Base-by-base conservation (phyloP, 2,888 invertebrate genomes). In the Suillia variegata region DNA sequence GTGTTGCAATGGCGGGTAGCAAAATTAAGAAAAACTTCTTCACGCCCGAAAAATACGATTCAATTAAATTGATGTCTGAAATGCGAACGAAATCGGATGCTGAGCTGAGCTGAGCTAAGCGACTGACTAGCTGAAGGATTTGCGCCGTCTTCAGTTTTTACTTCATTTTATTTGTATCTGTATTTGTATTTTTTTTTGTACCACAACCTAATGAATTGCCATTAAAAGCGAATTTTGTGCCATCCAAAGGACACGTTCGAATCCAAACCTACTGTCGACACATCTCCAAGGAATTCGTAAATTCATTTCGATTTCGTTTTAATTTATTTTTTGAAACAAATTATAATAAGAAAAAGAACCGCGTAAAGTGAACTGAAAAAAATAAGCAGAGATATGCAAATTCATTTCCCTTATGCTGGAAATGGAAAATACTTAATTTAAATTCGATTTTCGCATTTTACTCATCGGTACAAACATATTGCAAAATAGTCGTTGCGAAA, bases 21-120 rank as follows among this genome's bases (percentile, higher is more conserved):
- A 63, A 70, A 73, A 78, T 73, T 75, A 71, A 75, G 69, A 69
- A 71, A 69, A 70, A 62, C 61, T 62, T 66, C 63, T 62, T 63
- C 59, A 63, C 61, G 63, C 66, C 61, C 54, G 20, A 58, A 55
- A 57, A 58, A 61, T 65, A 61, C 63, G 66, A 73, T 78, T 78
- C 74, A 79, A 79, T 76, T 77, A 75, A 77, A 78, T 75, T 74
- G 76, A 69, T 71, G 69, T 69, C 66, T 66, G 67, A 66, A 69
- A 65, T 66, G 64, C 66, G 31, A 20, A 59, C 42, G 38, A 38
- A 38, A 38, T 34, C 33, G 52, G 34, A 51, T 21, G 15, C 50
- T 26, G 50, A 10, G 49, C n/a, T 22, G 26, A 24, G 31, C 31
- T 8, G 6, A 31, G 31, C 31, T 31, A 31, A 31, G 31, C 31